Conservation (phyloP, 2,113 vertebrate species). For the Baryphthengus martii region DNA sequence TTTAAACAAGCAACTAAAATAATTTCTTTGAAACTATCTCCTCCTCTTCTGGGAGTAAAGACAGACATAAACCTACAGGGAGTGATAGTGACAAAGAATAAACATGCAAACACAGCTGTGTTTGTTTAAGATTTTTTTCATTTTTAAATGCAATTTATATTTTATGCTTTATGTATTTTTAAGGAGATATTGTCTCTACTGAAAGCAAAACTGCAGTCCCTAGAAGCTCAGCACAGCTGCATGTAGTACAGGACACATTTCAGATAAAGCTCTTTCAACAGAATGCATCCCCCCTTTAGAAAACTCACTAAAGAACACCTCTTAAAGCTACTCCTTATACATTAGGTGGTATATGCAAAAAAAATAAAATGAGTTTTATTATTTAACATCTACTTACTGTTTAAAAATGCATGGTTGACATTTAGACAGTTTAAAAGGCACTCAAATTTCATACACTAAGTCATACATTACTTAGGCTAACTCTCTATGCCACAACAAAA, state of each 20-base stretch:
- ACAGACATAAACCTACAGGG: background rate
- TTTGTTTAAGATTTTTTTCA: background rate
- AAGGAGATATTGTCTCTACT: background rate
- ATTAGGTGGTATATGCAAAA: background rate
- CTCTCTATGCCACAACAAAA: background rate
- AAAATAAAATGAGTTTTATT: background rate
- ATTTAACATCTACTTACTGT: background rate
- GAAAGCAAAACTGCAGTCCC: background rate
- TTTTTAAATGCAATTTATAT: slow-evolving; percentile 5
- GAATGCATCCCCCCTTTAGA: background rate
- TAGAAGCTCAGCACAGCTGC: slow-evolving; percentile 28
- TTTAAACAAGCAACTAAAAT: background rate
- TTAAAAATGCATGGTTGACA: background rate
- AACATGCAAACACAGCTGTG: slow-evolving; percentile 19
- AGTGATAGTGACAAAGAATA: background rate
- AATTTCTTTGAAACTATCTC: background rate
- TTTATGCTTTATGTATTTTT: background rate
- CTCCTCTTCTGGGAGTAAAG: background rate
- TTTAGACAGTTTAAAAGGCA: background rate
- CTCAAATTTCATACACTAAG: background rate
- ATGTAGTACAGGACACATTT: background rate
- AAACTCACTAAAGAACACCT: background rate
- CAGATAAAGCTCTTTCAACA: background rate
- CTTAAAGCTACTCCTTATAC: background rate
- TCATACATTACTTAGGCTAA: background rate